Percentiles rank a stretch among this genome's conserved stretches.
Evolutionary conservation across 2,888 invertebrate species (phyloP).

Genomic region (Saturnia pavonia): DNA sequence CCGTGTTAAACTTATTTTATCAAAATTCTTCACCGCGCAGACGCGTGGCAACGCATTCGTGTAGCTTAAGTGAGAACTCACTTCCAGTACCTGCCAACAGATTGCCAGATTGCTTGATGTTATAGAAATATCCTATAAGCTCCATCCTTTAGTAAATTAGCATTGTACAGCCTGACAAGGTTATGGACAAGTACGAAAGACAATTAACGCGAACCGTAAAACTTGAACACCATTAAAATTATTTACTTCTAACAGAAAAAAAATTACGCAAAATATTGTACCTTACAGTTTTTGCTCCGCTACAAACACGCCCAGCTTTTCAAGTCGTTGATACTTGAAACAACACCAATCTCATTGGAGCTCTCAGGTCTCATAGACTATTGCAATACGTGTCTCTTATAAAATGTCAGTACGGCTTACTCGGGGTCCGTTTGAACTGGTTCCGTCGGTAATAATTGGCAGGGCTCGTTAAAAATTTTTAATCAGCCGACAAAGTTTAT

Average conservation of each 20-base stretch:
- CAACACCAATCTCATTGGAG: conserved; percentile 29
- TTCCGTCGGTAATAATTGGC: conserved; percentile 51
- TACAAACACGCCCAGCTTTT: conserved; percentile 60
- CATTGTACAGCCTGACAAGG: background rate
- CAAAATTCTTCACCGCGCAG: no score
- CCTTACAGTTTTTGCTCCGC: conserved; percentile 56
- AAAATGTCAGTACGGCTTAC: background rate
- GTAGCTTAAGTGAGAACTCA: no score
- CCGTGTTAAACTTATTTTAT: no score
- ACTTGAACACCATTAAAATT: conserved; percentile 21
- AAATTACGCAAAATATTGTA: conserved; percentile 55
- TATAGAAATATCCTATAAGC: background rate
- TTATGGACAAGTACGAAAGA: background rate
- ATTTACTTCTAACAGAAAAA: conserved; percentile 47
- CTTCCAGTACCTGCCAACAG: no score
- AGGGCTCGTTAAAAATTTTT: conserved; percentile 70
- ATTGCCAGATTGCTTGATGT: no score
- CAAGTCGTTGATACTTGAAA: conserved; percentile 59
- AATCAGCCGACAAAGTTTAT: conserved; percentile 71
- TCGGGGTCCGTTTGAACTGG: conserved; percentile 15
- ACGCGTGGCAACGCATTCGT: no score
- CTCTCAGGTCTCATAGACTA: conserved; percentile 20
- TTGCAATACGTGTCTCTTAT: conserved; percentile 21
- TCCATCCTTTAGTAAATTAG: background rate
- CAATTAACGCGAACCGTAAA: background rate